A percentile compares a stretch with the other conserved stretches of the same genome.
phyloP scores from a whole-genome alignment of 2,797 vertebrate genomes.

The Ciconia nigra region DNA sequence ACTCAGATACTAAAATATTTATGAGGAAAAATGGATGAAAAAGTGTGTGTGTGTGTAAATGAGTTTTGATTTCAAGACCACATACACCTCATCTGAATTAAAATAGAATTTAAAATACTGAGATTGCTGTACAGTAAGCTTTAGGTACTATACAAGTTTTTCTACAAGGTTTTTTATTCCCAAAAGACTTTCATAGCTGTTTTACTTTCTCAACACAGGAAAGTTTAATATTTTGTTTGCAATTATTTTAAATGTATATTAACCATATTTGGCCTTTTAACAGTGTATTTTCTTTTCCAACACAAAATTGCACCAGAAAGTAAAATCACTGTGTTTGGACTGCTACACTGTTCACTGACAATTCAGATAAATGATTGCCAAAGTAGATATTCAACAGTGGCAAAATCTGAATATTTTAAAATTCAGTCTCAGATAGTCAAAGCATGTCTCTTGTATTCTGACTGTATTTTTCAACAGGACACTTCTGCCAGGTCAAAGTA shows the following conservation, averaged over 20 bases:
- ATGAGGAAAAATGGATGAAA: neutral
- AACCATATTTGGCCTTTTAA: neutral
- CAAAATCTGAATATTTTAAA: neutral
- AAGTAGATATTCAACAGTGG: neutral
- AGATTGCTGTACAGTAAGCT: neutral
- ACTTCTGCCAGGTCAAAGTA: neutral
- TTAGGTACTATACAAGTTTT: neutral
- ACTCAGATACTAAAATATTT: neutral
- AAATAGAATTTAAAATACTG: neutral
- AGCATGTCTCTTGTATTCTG: neutral
- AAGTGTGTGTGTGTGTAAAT: neutral
- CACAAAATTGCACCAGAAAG: neutral
- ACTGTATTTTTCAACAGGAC: neutral
- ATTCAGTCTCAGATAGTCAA: neutral
- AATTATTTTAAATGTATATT: neutral
- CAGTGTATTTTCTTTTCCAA: neutral
- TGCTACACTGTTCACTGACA: neutral
- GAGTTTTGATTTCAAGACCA: neutral
- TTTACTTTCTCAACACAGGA: neutral
- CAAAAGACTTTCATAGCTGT: neutral
- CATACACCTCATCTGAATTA: neutral
- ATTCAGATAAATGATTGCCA: neutral
- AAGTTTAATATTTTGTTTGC: neutral
- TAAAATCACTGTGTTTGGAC: neutral
- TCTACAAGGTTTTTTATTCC: neutral